Evolutionary conservation across 2,888 invertebrate species (phyloP), one percentile per base, ranked within the genome.

Genomic region (Athrips mouffetella): DNA sequence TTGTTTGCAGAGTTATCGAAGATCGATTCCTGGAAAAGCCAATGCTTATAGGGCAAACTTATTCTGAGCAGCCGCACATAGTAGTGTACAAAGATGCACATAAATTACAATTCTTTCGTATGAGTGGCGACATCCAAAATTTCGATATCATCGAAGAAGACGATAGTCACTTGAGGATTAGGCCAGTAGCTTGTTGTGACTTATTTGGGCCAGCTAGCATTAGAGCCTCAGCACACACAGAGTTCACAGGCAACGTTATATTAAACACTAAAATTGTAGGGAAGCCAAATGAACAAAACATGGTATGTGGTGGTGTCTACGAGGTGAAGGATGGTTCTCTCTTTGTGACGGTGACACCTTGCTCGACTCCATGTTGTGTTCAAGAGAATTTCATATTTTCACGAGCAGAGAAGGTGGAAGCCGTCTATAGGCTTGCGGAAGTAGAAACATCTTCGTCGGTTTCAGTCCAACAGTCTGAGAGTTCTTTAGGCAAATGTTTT

Each of bases 281-380:
- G 7, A 52, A 37, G 18, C 53, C 51, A 5, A 50, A 25, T 18
- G 23, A 48, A 8, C 49, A 54, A 35, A 44, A 21, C 31, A 29
- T 53, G 2, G 37, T 53, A 20, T 45, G 11, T 5, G 55, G 52
- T 1, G 55, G 55, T 0, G 41, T 53, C 5, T 48, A 55, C 29
- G 21, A 39, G 3, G 49, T 51, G 0, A 41, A 39, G 7, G 18
- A 39, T 15, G 55, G 55, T n/a, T n/a, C n/a, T n/a, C n/a, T n/a
- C n/a, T n/a, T n/a, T n/a, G n/a, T n/a, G n/a, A n/a, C n/a, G n/a
- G n/a, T n/a, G n/a, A n/a, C n/a, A n/a, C n/a, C n/a, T n/a, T n/a
- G n/a, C n/a, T n/a, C n/a, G n/a, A n/a, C n/a, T n/a, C n/a, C n/a
- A n/a, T n/a, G n/a, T n/a, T n/a, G n/a, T n/a, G n/a, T n/a, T n/a